Base-by-base conservation (phyloP, 1,140 invertebrate species). In the Ganaspis sp. region DNA sequence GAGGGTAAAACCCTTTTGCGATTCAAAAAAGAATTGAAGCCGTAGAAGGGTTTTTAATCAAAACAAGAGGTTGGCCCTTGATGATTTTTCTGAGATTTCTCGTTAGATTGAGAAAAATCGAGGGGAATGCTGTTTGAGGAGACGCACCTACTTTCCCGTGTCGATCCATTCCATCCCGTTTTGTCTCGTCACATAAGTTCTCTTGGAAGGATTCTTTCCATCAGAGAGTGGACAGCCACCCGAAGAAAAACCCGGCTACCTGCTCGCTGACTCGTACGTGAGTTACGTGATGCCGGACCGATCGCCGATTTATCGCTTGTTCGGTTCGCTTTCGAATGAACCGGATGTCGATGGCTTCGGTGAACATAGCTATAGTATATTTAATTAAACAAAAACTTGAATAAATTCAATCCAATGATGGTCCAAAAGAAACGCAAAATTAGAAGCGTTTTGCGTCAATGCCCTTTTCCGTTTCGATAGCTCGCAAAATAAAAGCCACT, bases 121-220 rank as follows among this genome's bases (percentile, higher is more conserved):
- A 17, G 4, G 72, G 76, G 81, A 80, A 82, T 80, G 79, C 74
- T 74, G 78, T 77, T 74, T 54, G n/a, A 75, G 72, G 71, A 73
- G 74, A 74, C 72, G 81, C 79, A 78, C 69, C 78, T 74, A 83
- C 81, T 83, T 83, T 83, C 81, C 80, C 81, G 64, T 70, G 53
- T 64, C 74, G 74, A 71, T 49, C 64, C 42, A 38, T 75, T 54
- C 49, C 69, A 49, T 75, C 69, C 54, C 70, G 69, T 53, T 75
- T 75, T 53, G 69, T 75, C 69, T 75, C 74, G 45, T 78, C 76
- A 53, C 76, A 76, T 64, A 73, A 81, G 79, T 80, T 70, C 72
- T 74, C 37, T 64, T 42, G 23, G 78, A 76, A 75, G 72, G 71
- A 76, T 73, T 72, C 74, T 54, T 72, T 21, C 74, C 74, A 80